Evolutionary conservation across 2,797 vertebrate genomes (phyloP).

Genomic region (Alosa sapidissima): DNA sequence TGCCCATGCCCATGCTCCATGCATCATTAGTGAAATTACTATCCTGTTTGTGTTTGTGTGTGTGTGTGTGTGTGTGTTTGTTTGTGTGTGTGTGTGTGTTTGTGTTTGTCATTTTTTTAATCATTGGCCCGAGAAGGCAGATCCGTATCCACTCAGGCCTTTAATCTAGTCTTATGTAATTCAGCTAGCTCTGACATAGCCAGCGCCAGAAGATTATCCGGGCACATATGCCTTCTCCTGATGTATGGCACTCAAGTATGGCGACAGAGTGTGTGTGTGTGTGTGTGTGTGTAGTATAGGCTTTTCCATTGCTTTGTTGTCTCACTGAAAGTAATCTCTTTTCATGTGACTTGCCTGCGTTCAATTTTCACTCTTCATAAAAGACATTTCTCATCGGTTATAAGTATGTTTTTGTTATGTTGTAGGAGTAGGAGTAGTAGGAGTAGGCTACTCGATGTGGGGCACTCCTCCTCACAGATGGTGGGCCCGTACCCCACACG

Average conservation of each 20-base stretch:
- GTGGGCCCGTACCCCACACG: not conserved
- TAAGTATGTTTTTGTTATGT: no score
- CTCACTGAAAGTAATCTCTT: no score
- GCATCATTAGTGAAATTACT: not conserved
- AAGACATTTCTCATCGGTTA: no score
- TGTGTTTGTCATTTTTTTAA: not conserved
- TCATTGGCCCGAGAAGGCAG: constrained; percentile 23
- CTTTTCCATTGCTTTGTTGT: no score
- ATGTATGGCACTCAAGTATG: not conserved
- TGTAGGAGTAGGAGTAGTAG: no score
- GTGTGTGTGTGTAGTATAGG: not conserved
- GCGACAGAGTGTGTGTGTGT: not conserved
- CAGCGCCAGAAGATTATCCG: not conserved
- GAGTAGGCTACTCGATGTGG: not conserved
- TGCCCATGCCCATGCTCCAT: not conserved
- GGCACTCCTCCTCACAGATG: not conserved
- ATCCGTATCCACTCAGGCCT: constrained; percentile 19
- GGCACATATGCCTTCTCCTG: not conserved
- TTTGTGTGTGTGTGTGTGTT: not conserved
- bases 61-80: constrained; percentile 12
- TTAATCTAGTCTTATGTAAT: constrained; percentile 37
- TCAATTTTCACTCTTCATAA: no score
- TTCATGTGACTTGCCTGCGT: no score
- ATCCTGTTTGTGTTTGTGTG: not conserved
- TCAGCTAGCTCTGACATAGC: not conserved